Evolutionary conservation across 2,797 vertebrate species (phyloP), one percentile per base, ranked within the genome.

Genomic region (Ispidina lecontei): DNA sequence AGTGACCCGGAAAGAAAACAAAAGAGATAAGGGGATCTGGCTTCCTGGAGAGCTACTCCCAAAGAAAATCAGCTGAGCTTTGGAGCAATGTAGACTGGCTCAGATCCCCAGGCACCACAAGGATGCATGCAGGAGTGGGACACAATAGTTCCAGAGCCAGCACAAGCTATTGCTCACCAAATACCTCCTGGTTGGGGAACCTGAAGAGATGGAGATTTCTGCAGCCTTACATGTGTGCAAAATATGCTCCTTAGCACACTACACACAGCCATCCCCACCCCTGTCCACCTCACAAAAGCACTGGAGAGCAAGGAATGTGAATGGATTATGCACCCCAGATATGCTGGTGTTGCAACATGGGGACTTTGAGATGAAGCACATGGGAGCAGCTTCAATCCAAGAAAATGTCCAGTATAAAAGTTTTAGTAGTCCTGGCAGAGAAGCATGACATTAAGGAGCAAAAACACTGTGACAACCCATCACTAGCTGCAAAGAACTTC

Each of bases 21-120:
- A 54, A 47, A 68, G 54, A 77, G 35, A 25, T 5, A 49, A 23
- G 19, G 22, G 28, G 18, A 74, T 54, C 28, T 41, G 65, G 21
- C 31, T 89, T n/a, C 13, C 41, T 49, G 49, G 62, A 89, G 31
- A 84, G 60, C 37, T 70, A 41, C 58, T 83, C 18, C 56, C 54
- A 54, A 74, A 51, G 72, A 64, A 89, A 91, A 72, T 12, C 56
- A 89, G 41, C 54, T 43, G 68, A 76, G 39, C 55, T 87, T 31
- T 4, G 4, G 67, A 86, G 60, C 85, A 90, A 86, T 52, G 68
- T 56, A n/a, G 59, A 72, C 35, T 0, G 3, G 14, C 44, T 41
- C 81, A 74, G 54, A 41, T 90, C 20, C 37, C 60, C 80, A 68
- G 68, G 25, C 60, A 59, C 47, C 2, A 3, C 25, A 52, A 47